Conservation (phyloP, 2,797 vertebrate genomes). For the Percopsis omiscomaycus region DNA sequence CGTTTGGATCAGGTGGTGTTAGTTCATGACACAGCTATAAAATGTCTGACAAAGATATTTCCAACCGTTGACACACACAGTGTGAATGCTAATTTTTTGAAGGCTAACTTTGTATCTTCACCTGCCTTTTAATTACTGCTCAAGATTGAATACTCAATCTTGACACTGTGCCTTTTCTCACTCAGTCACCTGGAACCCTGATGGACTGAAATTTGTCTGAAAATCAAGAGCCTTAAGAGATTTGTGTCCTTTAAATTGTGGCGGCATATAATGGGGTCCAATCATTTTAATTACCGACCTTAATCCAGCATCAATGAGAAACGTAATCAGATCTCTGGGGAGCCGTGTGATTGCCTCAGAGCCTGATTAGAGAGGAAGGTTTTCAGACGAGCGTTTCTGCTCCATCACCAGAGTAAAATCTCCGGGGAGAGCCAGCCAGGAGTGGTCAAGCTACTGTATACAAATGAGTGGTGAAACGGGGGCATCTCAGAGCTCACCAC, state of each 20-base stretch:
- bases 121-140: slow-evolving; percentile 32
- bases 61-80: slow-evolving; percentile 6
- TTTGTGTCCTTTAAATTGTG: slow-evolving; percentile 70
- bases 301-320: slow-evolving; percentile 74
- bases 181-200: slow-evolving; percentile 43
- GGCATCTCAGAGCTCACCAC: slow-evolving; percentile 16
- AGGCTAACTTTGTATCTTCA: slow-evolving; percentile 21
- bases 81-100: slow-evolving; percentile 33
- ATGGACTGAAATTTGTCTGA: slow-evolving; percentile 54
- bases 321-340: slow-evolving; percentile 70
- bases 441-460: slow-evolving; percentile 12
- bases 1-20: slow-evolving; percentile 39
- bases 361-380: slow-evolving; percentile 66
- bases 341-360: slow-evolving; percentile 65
- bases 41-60: slow-evolving; percentile 9
- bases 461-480: slow-evolving; percentile 24
- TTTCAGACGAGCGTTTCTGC: slow-evolving; percentile 46
- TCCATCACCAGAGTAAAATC: slow-evolving; percentile 35
- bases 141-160: slow-evolving; percentile 22
- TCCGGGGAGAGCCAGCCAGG: slow-evolving; percentile 27
- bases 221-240: slow-evolving; percentile 63
- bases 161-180: slow-evolving; percentile 38
- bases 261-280: slow-evolving; percentile 71
- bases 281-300: slow-evolving; percentile 80
- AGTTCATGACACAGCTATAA: no score